phyloP scores from a whole-genome alignment of 37 sponge, comb jelly and placozoan genomes.

The Halichondria panicea region DNA sequence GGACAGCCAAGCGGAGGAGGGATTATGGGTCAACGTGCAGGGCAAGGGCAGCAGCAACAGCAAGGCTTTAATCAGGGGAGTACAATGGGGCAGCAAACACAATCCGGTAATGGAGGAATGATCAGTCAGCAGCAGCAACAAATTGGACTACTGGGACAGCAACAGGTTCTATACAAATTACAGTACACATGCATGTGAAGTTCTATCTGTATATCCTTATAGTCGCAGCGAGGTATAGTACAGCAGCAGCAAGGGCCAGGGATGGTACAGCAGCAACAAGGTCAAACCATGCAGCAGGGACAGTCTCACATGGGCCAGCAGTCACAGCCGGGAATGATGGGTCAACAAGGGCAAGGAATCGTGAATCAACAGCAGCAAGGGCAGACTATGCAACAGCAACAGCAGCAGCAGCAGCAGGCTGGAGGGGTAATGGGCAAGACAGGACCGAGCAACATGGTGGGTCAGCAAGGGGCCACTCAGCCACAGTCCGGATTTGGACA shows the following conservation, averaged over 20 bases:
- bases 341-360: background rate
- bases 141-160: background rate
- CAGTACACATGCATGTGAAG: too few relatives aligned
- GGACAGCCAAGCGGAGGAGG: background rate
- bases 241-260: constrained; percentile 7
- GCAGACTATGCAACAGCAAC: constrained; percentile 1
- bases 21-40: too few relatives aligned
- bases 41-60: too few relatives aligned
- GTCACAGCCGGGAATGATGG: too few relatives aligned
- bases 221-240: too few relatives aligned
- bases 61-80: too few relatives aligned
- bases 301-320: background rate
- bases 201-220: too few relatives aligned
- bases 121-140: constrained; percentile 12
- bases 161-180: too few relatives aligned
- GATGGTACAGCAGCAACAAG: background rate
- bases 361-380: background rate
- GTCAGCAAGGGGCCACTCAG: background rate
- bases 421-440: background rate
- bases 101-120: background rate
- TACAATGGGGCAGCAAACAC: background rate
- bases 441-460: background rate
- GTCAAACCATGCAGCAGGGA: background rate
- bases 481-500: background rate
- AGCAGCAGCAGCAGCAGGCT: constrained; percentile 19